A percentile compares a stretch with the other conserved stretches of the same genome.
Conservation (phyloP, 2,113 vertebrate species). For the Myodes glareolus region DNA sequence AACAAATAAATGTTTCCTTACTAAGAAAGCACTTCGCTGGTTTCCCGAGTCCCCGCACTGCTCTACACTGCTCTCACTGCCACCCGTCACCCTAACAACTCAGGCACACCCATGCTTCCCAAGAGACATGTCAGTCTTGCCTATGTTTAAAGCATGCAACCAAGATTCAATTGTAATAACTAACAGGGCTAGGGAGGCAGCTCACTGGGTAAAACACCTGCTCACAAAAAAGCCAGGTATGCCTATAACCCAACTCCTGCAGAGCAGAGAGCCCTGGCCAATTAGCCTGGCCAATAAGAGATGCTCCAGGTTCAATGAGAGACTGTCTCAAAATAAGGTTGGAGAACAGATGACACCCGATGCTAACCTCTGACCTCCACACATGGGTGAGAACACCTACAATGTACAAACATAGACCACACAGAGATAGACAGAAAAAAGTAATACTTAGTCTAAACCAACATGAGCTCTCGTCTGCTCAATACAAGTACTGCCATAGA, state of each 20-base stretch:
- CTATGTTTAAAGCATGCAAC: not conserved
- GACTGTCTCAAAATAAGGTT: not conserved
- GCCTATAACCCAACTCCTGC: not conserved
- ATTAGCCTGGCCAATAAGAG: not conserved
- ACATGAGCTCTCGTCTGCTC: not conserved
- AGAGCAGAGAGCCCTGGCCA: not conserved
- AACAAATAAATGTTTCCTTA: not conserved
- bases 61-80: not conserved
- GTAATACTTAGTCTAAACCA: not conserved
- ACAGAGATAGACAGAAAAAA: not conserved
- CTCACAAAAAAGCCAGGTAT: not conserved
- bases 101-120: not conserved
- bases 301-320: not conserved
- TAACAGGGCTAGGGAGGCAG: too few relatives aligned
- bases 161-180: not conserved
- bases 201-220: not conserved
- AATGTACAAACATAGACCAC: not conserved
- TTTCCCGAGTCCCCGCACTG: not conserved
- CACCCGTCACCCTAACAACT: not conserved
- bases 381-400: not conserved
- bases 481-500: fast-evolving
- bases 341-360: not conserved
- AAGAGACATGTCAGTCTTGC: not conserved
- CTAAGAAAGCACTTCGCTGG: not conserved
- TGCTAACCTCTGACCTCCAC: not conserved